These are phyloP conservation scores for Ganaspis sp. DNA, from an alignment of 1,140 invertebrate species.

Conservation along the genomic window DNA sequence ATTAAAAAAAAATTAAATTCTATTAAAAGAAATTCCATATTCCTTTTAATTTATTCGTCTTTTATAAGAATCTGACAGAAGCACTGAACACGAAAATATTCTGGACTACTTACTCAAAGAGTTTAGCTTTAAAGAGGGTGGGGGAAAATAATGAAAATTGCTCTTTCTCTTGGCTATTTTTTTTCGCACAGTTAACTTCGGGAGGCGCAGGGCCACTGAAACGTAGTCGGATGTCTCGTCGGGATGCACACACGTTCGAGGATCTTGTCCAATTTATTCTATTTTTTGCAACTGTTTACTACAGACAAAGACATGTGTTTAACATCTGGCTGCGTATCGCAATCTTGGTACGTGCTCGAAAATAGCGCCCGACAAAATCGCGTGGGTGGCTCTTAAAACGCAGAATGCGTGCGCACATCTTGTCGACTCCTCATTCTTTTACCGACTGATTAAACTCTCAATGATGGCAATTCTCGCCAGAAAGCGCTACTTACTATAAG, in stretches of 20 bases:
- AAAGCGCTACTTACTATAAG: not conserved
- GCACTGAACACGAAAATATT: constrained; percentile 19
- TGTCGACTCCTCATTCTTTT: not conserved
- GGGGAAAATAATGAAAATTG: not conserved
- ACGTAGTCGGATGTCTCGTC: not conserved
- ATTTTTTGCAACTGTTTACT: constrained; percentile 51
- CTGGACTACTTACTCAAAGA: constrained; percentile 14
- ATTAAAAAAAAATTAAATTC: not conserved
- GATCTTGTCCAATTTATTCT: constrained; percentile 46
- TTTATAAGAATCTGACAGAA: not conserved
- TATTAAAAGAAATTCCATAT: not conserved
- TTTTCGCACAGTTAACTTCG: constrained; percentile 3
- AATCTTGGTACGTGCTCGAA: constrained; percentile 42
- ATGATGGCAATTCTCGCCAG: not conserved
- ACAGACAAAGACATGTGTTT: constrained; percentile 49
- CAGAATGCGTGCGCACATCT: not conserved
- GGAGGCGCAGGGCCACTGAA: not conserved
- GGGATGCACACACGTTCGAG: constrained; percentile 18
- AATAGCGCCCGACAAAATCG: constrained; percentile 43
- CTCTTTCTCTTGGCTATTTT: not conserved
- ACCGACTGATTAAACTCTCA: not conserved
- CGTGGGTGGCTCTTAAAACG: constrained; percentile 8
- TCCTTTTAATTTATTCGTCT: no score
- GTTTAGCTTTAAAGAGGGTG: not conserved
- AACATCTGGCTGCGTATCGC: constrained; percentile 46